Evolutionary conservation across 2,113 vertebrate genomes (phyloP).

Genomic region (Galeopterus variegatus): DNA sequence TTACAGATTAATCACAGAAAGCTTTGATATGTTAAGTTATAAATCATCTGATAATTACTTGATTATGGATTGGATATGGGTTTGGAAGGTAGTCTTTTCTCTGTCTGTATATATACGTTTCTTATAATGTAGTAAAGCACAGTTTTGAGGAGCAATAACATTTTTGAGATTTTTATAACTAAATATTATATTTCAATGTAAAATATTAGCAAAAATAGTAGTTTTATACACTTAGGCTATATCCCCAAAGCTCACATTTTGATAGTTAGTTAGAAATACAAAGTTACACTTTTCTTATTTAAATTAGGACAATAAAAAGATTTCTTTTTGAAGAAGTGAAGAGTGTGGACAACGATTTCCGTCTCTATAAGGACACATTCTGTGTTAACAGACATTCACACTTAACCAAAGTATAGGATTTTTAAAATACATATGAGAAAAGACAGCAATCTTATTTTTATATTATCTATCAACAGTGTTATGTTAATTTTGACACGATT

Average conservation of each 20-base stretch:
- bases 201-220: background rate
- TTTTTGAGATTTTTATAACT: conserved; percentile 22
- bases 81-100: conserved; percentile 15
- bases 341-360: background rate
- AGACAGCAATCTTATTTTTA: background rate
- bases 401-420: background rate
- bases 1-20: conserved; percentile 22
- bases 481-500: conserved; percentile 2
- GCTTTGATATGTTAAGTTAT: background rate
- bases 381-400: background rate
- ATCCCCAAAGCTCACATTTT: background rate
- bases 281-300: background rate
- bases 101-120: background rate
- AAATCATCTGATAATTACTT: background rate
- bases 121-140: background rate
- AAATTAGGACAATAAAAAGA: background rate
- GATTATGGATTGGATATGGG: background rate
- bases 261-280: background rate
- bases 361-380: background rate
- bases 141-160: background rate
- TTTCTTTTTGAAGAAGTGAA: background rate
- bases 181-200: background rate
- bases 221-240: background rate
- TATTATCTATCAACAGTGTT: background rate
- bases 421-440: background rate